Evolutionary conservation across 1,140 invertebrate genomes (phyloP).

Genomic region (Bombus soroeensis): DNA sequence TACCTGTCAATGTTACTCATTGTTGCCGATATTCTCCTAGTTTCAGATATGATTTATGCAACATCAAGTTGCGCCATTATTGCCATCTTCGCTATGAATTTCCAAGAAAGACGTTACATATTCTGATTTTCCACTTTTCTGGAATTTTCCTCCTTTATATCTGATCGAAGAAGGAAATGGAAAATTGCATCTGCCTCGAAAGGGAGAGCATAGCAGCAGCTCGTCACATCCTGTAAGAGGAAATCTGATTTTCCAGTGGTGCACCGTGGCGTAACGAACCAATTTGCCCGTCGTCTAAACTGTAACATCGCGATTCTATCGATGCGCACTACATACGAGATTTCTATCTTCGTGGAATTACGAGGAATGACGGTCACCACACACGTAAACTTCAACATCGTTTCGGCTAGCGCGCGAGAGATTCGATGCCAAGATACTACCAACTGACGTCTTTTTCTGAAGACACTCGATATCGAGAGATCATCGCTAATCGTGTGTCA

Average conservation of each 20-base stretch:
- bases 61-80: not conserved
- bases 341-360: slow-evolving; percentile 51
- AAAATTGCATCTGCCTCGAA: not conserved
- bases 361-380: slow-evolving; percentile 33
- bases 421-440: not conserved
- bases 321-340: slow-evolving; percentile 10
- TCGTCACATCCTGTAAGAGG: slow-evolving; percentile 63
- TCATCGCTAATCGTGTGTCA: not conserved
- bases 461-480: not conserved
- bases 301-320: slow-evolving; percentile 20
- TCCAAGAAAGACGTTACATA: no score
- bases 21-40: not conserved
- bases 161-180: not conserved
- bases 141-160: not conserved
- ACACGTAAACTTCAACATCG: slow-evolving; percentile 1
- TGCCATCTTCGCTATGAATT: not conserved
- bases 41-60: not conserved
- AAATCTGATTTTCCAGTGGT: slow-evolving; percentile 50
- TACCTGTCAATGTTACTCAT: not conserved
- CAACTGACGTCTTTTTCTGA: slow-evolving; percentile 1
- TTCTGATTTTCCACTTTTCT: not conserved
- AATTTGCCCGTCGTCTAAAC: slow-evolving; percentile 42
- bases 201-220: slow-evolving; percentile 40
- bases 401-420: not conserved
- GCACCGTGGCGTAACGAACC: slow-evolving; percentile 57